Percentiles rank a stretch among this genome's conserved stretches.
phyloP scores from a whole-genome alignment of 2,113 vertebrate species.

The Ahaetulla prasina region DNA sequence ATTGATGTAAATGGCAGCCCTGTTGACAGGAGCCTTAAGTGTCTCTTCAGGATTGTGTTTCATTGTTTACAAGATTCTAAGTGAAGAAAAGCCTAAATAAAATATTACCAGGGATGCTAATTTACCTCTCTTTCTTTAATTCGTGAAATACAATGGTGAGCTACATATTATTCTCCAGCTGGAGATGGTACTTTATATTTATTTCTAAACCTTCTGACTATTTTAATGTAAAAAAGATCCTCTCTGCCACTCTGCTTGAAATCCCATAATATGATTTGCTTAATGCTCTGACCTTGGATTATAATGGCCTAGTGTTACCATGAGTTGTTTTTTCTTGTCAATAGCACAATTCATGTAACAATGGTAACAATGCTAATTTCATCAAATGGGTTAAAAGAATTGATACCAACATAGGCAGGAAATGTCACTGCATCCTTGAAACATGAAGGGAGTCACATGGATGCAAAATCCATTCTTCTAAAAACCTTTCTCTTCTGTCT shows the following conservation, averaged over 20 bases:
- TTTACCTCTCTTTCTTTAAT: constrained; percentile 35
- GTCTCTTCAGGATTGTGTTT: constrained; percentile 20
- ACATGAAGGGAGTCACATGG: background rate
- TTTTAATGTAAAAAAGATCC: background rate
- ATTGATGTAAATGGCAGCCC: background rate
- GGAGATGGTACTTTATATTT: constrained; percentile 46
- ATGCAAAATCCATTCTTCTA: background rate
- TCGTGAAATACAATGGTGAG: constrained; percentile 28
- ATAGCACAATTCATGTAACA: background rate
- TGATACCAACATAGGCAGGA: background rate
- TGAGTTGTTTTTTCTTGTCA: accelerated
- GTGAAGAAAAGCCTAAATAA: constrained; percentile 48
- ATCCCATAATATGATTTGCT: background rate
- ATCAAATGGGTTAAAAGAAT: background rate
- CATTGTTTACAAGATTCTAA: constrained; percentile 34
- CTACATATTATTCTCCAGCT: constrained; percentile 32
- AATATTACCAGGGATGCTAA: constrained; percentile 45
- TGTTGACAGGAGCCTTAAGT: background rate
- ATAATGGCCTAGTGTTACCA: background rate
- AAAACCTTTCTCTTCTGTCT: background rate
- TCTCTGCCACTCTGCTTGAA: background rate
- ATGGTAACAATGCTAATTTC: background rate
- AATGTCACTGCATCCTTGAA: background rate
- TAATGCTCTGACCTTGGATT: constrained; percentile 1
- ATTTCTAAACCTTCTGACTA: constrained; percentile 1